A percentile compares a stretch with the other conserved stretches of the same genome.
Evolutionary conservation across 2,888 invertebrate genomes (phyloP).

Genomic region (Myopa testacea): DNA sequence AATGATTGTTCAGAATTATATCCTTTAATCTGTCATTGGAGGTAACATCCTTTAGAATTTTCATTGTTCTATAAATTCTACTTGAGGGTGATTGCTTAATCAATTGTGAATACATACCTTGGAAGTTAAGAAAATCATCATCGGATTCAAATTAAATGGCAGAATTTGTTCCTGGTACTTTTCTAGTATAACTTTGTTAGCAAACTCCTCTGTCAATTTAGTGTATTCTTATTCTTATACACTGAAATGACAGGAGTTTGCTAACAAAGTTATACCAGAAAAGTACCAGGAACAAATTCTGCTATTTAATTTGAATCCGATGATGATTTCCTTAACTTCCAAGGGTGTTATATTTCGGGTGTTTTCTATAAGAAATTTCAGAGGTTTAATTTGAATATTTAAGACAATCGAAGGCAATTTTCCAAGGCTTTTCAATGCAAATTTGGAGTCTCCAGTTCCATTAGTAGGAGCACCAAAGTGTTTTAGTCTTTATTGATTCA

Average conservation of each 20-base stretch:
- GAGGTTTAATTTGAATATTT: conserved; percentile 35
- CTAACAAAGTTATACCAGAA: too few relatives aligned
- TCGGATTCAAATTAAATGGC: not conserved
- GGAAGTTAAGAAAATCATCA: not conserved
- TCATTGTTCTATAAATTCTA: not conserved
- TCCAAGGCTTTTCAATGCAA: conserved; percentile 40
- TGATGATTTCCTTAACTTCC: too few relatives aligned
- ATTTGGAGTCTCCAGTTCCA: conserved; percentile 39
- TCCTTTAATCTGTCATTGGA: not conserved
- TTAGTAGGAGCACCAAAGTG: conserved; percentile 37
- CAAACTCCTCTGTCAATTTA: not conserved
- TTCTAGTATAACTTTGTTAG: not conserved
- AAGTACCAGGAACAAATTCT: too few relatives aligned
- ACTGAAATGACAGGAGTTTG: too few relatives aligned
- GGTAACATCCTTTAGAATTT: not conserved
- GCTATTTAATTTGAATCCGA: too few relatives aligned
- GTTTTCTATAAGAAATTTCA: conserved; percentile 35
- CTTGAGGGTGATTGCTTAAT: not conserved
- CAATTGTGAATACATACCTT: not conserved
- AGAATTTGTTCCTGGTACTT: not conserved
- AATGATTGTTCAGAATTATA: not conserved
- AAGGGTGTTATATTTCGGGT: conserved; percentile 1
- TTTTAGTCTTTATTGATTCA: conserved; percentile 39
- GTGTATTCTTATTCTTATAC: too few relatives aligned
- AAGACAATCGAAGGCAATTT: conserved; percentile 33